A percentile compares a stretch with the other conserved stretches of the same genome.
Evolutionary conservation across 2,797 vertebrate species (phyloP).

Genomic region (Spinibarbus caldwelli): DNA sequence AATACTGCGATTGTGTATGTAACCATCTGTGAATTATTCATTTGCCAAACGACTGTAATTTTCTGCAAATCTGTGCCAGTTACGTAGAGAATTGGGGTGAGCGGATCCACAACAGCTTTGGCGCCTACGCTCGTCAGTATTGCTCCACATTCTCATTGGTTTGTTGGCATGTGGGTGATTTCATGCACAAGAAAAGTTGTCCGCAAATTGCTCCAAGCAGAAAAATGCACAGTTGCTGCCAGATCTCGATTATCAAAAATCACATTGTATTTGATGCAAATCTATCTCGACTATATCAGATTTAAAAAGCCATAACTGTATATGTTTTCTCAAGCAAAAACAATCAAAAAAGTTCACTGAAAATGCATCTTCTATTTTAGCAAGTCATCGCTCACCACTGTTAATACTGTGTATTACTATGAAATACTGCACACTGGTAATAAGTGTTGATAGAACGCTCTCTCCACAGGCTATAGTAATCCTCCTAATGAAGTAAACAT

Average conservation of each 20-base stretch:
- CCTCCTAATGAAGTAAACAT: constrained; percentile 44
- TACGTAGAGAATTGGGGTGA: background rate
- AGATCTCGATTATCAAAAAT: background rate
- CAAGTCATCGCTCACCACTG: background rate
- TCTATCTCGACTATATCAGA: background rate
- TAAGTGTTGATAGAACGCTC: background rate
- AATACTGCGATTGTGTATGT: background rate
- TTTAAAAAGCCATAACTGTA: background rate
- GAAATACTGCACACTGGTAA: background rate
- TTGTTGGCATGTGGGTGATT: background rate
- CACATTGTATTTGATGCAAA: background rate
- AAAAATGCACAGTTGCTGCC: background rate
- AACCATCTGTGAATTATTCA: background rate
- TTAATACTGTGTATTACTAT: background rate
- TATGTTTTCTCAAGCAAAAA: background rate
- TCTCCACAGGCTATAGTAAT: constrained; percentile 13
- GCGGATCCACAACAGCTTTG: background rate
- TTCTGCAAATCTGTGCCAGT: background rate
- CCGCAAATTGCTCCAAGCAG: background rate
- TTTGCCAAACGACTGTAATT: background rate
- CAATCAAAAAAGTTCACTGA: background rate
- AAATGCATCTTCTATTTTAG: background rate
- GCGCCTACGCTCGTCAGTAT: background rate
- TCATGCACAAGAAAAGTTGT: constrained; percentile 11
- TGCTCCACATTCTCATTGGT: background rate